These are phyloP conservation scores for Etheostoma spectabile DNA, from an alignment of 2,113 vertebrate genomes.

Conservation along the genomic window DNA sequence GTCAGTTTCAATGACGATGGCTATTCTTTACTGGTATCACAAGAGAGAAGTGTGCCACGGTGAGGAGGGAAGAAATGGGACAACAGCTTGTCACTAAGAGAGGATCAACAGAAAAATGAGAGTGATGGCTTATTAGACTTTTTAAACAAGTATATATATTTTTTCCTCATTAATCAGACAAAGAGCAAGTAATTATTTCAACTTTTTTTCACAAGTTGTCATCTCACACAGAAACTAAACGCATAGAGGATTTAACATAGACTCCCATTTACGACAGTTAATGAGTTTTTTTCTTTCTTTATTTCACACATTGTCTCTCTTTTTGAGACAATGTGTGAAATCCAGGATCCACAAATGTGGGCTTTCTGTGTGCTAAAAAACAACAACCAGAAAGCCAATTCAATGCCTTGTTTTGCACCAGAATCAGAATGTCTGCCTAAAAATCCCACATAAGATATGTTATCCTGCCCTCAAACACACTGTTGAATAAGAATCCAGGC, in stretches of 20 bases:
- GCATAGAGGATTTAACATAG: conserved; percentile 29
- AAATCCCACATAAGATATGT: conserved; percentile 55
- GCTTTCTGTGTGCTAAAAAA: conserved; percentile 30
- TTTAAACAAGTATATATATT: conserved; percentile 1
- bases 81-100: conserved; percentile 87
- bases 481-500: conserved; percentile 49
- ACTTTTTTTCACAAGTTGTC: conserved; percentile 12
- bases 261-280: conserved; percentile 61
- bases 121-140: conserved; percentile 86
- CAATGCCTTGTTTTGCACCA: conserved; percentile 32
- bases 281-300: conserved; percentile 43
- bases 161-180: background rate
- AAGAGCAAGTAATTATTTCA: conserved; percentile 34
- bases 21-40: conserved; percentile 64
- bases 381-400: conserved; percentile 24
- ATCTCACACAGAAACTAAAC: conserved; percentile 26
- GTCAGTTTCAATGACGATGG: conserved; percentile 64
- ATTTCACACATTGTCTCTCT: background rate
- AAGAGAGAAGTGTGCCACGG: conserved; percentile 46
- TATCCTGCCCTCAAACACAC: conserved; percentile 46
- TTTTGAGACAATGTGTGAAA: conserved; percentile 48
- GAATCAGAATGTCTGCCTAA: conserved; percentile 32
- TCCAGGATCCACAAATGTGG: conserved; percentile 29
- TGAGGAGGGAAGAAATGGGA: conserved; percentile 53
- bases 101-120: conserved; percentile 80